phyloP scores from a whole-genome alignment of 1,140 invertebrate genomes.

The Archivesica marissinica region DNA sequence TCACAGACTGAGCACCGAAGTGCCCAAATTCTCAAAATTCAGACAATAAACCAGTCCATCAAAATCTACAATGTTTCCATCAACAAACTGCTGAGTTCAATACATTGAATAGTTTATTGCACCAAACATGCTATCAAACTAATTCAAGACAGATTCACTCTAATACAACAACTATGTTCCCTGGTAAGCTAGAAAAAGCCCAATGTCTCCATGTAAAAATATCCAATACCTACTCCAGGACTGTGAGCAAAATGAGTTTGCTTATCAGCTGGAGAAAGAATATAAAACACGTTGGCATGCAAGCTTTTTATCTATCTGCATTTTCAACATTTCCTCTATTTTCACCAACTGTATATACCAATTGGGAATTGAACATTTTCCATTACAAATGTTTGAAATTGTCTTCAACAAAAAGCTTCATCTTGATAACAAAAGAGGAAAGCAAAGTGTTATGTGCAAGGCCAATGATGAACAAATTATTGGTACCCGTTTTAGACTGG shows the following conservation, averaged over 20 bases:
- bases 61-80: background rate
- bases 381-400: too few species aligned
- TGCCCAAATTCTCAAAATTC: conserved; percentile 7
- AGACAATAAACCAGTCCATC: background rate
- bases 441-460: too few species aligned
- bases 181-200: conserved; percentile 6
- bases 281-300: conserved; percentile 17
- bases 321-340: too few species aligned
- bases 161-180: background rate
- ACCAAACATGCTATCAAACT: conserved; percentile 36
- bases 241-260: background rate
- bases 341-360: too few species aligned
- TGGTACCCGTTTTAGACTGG: too few species aligned
- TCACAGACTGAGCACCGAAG: conserved; percentile 3
- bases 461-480: too few species aligned
- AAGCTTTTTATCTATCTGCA: too few species aligned
- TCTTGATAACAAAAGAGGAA: too few species aligned
- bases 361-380: too few species aligned
- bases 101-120: conserved; percentile 21
- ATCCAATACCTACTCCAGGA: conserved; percentile 33
- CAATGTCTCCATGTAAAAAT: conserved; percentile 31
- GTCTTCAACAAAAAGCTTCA: too few species aligned
- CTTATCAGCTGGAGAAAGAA: conserved; percentile 31
- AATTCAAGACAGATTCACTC: conserved; percentile 51
- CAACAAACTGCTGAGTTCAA: conserved; percentile 25